Evolutionary conservation across 2,113 vertebrate genomes (phyloP).

Genomic region (Opisthocomus hoazin): DNA sequence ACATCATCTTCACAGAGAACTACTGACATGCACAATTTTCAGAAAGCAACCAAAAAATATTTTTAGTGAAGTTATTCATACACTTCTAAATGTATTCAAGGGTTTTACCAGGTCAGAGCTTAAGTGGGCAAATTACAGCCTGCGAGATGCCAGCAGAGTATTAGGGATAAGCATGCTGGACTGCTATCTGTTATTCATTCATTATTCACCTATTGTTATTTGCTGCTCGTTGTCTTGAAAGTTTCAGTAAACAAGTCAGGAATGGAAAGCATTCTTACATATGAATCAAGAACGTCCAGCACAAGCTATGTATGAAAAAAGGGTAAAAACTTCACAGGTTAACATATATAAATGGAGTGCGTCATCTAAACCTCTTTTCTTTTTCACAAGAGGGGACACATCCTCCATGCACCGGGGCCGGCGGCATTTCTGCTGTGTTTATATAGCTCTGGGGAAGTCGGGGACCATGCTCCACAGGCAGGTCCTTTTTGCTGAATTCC

Average conservation of each 20-base stretch:
- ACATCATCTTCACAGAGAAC: not conserved
- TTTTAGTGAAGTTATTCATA: conserved; percentile 1
- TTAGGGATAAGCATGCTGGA: not conserved
- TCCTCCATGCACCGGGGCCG: accelerated
- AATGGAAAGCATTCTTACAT: not conserved
- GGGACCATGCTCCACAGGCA: not conserved
- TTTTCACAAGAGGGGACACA: not conserved
- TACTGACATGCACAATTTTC: not conserved
- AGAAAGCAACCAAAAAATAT: not conserved
- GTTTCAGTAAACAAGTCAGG: not conserved
- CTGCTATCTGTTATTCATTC: not conserved
- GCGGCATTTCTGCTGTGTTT: not conserved
- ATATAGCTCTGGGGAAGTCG: conserved; percentile 58
- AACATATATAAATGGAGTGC: not conserved
- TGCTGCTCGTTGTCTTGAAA: not conserved
- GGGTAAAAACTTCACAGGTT: not conserved
- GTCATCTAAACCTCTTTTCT: not conserved
- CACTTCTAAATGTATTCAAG: not conserved
- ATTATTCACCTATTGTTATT: not conserved
- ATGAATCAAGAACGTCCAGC: not conserved
- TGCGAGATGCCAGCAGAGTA: not conserved
- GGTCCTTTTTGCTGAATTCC: conserved; percentile 65
- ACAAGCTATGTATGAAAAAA: not conserved
- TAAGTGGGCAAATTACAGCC: not conserved
- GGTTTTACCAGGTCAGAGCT: not conserved